Conservation (phyloP, 2,888 invertebrate genomes). For the Lymantria monacha region DNA sequence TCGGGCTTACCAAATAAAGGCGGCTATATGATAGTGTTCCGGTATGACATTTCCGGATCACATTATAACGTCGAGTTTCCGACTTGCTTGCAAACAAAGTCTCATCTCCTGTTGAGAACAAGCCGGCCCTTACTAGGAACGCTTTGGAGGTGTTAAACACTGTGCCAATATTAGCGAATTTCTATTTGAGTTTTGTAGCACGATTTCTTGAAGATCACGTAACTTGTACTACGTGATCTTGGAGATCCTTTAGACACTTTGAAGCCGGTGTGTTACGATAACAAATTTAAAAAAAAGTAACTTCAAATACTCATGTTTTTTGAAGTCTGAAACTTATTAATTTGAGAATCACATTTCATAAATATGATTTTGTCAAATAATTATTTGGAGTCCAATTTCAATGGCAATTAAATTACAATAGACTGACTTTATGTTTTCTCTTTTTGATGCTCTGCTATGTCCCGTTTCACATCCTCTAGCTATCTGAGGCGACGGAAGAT, state of each 20-base stretch:
- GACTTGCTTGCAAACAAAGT: constrained; percentile 40
- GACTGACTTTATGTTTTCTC: too few species aligned
- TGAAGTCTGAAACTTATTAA: too few species aligned
- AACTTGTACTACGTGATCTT: background rate
- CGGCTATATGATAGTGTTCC: constrained; percentile 26
- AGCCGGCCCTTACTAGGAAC: constrained; percentile 20
- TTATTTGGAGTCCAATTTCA: too few species aligned
- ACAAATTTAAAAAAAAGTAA: too few species aligned
- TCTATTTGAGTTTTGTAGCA: background rate
- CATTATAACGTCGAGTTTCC: constrained; percentile 41
- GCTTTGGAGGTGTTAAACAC: background rate
- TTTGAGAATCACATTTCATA: too few species aligned
- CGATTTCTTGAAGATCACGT: background rate
- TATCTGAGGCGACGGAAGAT: too few species aligned
- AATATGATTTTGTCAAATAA: too few species aligned
- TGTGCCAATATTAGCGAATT: background rate
- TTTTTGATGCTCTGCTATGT: too few species aligned
- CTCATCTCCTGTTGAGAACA: constrained; percentile 44
- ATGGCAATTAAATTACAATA: too few species aligned
- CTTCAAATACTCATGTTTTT: too few species aligned
- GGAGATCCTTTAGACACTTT: background rate
- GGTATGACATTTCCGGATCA: constrained; percentile 41
- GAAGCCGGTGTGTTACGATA: background rate
- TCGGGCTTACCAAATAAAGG: constrained; percentile 31
- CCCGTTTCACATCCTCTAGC: too few species aligned